Evolutionary conservation across 2,113 vertebrate species (phyloP), one percentile per base, ranked within the genome.

Genomic region (Oncorhynchus mykiss): DNA sequence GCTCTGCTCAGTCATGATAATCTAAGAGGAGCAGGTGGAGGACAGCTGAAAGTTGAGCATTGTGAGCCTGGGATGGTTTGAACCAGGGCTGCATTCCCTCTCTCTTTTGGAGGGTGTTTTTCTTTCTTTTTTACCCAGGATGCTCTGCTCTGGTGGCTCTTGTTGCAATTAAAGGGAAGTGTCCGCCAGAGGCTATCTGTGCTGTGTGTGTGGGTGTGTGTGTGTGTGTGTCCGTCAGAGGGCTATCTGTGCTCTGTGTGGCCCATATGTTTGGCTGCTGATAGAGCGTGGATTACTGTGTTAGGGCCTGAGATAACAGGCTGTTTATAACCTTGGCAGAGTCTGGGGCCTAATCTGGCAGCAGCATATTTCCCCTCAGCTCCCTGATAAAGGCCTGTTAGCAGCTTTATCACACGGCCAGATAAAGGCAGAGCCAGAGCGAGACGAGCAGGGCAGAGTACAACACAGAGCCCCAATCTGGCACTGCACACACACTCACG

Each of bases 291-390:
- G 95, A 96, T 97, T 96, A 97, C 95, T 96, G 95, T 96, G 96
- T 96, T 97, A 94, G 93, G 94, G 94, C 91, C 92, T 91, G 90
- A 90, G 96, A 99, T 99, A 99, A 96, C 92, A 87, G 94, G 96
- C 95, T 97, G 96, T 97, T 99, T 97, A 97, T 98, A 97, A 97
- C 96, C 96, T 96, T 97, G 96, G 95, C 96, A 95, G 94, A 95
- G 95, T 94, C 96, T 93, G 95, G 94, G 94, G 93, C 94, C 95
- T 98, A 99, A 99, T 99, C 97, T 98, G 96, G 92, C 95, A 95
- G 94, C 89, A 97, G 95, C 97, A 98, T 96, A 97, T 98, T 97
- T 97, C 95, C 96, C 94, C 95, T 87, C 84, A 89, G 93, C 95
- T 94, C 94, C 89, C 94, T 93, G 96, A 98, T 98, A 97, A 96